Evolutionary conservation across 2,797 vertebrate genomes (phyloP).

Genomic region (Spatula clypeata): DNA sequence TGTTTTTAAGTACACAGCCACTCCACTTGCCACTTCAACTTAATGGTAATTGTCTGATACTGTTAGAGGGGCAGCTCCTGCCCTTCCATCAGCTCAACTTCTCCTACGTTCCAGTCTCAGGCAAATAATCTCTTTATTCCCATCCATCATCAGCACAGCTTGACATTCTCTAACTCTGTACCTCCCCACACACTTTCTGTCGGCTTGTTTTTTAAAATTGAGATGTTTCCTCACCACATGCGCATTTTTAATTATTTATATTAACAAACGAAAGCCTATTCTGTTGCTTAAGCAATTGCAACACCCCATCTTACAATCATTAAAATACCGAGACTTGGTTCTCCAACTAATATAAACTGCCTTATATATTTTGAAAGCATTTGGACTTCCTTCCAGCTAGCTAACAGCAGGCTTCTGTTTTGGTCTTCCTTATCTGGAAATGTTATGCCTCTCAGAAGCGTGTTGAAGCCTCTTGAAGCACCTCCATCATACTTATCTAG

Average conservation of each 20-base stretch:
- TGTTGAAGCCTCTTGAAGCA: background rate
- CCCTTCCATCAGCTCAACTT: background rate
- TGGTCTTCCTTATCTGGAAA: background rate
- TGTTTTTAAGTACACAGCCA: background rate
- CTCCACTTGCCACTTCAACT: background rate
- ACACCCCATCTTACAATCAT: background rate
- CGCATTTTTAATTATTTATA: background rate
- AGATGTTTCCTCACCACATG: background rate
- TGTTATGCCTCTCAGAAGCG: background rate
- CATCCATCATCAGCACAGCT: background rate
- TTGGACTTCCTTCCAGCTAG: background rate
- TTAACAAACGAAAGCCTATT: background rate
- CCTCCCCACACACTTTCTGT: fast-evolving
- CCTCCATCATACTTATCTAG: background rate
- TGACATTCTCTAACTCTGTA: background rate
- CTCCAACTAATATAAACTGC: background rate
- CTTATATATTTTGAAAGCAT: background rate
- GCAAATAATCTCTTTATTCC: background rate
- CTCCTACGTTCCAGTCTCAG: background rate
- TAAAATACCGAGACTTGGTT: background rate
- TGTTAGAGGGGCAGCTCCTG: background rate
- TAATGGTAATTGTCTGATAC: background rate
- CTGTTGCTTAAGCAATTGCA: background rate
- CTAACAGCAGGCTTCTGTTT: background rate
- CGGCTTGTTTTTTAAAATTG: background rate